phyloP scores from a whole-genome alignment of 2,888 invertebrate species.

The Hydrotaea cyrtoneurina region DNA sequence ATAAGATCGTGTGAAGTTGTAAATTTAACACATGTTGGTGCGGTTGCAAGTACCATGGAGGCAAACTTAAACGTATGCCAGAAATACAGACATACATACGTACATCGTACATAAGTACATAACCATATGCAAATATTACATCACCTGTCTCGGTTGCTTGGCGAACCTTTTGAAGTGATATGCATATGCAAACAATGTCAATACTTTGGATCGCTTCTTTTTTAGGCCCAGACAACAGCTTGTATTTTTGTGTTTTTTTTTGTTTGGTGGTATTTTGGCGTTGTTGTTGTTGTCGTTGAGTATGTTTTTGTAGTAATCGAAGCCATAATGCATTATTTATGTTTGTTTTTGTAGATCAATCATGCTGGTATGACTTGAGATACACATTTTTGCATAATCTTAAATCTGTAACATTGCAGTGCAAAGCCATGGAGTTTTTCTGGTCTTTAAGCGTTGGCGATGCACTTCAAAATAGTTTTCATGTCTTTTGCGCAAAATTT shows the following conservation, averaged over 20 bases:
- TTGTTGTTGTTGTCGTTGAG: too few species aligned
- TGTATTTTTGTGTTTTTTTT: constrained; percentile 31
- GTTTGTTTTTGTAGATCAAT: constrained; percentile 38
- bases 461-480: constrained; percentile 22
- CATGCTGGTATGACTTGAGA: constrained; percentile 23
- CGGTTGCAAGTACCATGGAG: not conserved
- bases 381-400: constrained; percentile 29
- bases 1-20: constrained; percentile 49
- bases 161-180: constrained; percentile 40
- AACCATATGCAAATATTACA: constrained; percentile 39
- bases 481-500: constrained; percentile 48
- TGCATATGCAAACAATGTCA: constrained; percentile 56
- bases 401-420: constrained; percentile 23
- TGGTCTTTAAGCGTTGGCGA: constrained; percentile 57
- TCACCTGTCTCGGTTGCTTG: constrained; percentile 43
- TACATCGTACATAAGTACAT: constrained; percentile 37
- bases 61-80: constrained; percentile 10
- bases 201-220: constrained; percentile 15
- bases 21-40: constrained; percentile 12
- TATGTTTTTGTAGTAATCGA: too few species aligned
- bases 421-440: not conserved
- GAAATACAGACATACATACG: not conserved
- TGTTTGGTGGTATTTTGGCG: constrained; percentile 8
- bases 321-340: constrained; percentile 36
- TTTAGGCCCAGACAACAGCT: not conserved